These are phyloP conservation scores for Drosophila quasianomalipes DNA, from an alignment of 2,888 invertebrate genomes.

Conservation along the genomic window DNA sequence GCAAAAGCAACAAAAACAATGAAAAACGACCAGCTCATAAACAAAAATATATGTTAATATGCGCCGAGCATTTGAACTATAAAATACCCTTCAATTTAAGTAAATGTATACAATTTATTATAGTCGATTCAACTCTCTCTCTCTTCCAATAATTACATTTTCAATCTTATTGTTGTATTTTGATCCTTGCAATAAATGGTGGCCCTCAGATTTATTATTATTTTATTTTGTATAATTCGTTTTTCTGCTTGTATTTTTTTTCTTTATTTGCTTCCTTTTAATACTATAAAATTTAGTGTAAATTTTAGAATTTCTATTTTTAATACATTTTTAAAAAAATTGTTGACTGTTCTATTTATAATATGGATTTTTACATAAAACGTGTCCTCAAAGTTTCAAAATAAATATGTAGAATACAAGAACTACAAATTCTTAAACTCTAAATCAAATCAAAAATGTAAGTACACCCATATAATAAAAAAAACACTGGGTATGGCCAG, in stretches of 20 bases:
- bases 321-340: too few species aligned
- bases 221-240: not conserved
- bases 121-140: not conserved
- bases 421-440: not conserved
- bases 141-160: not conserved
- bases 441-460: too few species aligned
- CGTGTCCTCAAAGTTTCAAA: not conserved
- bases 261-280: not conserved
- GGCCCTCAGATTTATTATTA: not conserved
- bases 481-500: slow-evolving; percentile 1
- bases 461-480: not conserved
- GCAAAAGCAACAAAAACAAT: slow-evolving; percentile 18
- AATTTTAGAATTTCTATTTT: too few species aligned
- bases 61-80: not conserved
- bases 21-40: slow-evolving; percentile 46
- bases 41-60: slow-evolving; percentile 47
- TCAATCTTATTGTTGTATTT: not conserved
- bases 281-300: too few species aligned
- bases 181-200: not conserved
- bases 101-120: not conserved
- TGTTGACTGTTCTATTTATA: too few species aligned
- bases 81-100: slow-evolving; percentile 6
- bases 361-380: not conserved
- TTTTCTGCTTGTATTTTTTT: not conserved
- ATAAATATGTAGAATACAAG: not conserved